A percentile compares a stretch with the other conserved stretches of the same genome.
phyloP scores from a whole-genome alignment of 2,113 vertebrate genomes.

The Lycaon pictus region DNA sequence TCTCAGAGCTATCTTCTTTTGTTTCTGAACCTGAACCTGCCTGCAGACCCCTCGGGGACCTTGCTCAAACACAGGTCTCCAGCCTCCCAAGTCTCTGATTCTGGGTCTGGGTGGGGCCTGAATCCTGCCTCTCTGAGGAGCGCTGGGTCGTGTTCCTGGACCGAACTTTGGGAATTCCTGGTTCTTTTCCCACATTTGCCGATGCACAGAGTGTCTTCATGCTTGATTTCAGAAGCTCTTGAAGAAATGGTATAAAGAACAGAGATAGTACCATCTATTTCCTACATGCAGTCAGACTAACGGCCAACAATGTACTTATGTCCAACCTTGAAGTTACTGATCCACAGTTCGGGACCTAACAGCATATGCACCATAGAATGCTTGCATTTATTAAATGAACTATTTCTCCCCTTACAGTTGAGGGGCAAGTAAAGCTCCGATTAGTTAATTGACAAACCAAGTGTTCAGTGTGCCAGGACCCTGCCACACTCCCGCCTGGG shows the following conservation, averaged over 20 bases:
- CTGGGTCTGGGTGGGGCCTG: background rate
- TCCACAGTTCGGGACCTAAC: rapidly evolving
- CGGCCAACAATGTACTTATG: rapidly evolving
- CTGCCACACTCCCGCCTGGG: rapidly evolving
- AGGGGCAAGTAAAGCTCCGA: background rate
- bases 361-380: background rate
- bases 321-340: rapidly evolving
- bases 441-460: rapidly evolving
- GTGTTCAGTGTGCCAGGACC: rapidly evolving
- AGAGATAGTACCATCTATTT: rapidly evolving
- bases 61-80: background rate
- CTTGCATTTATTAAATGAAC: background rate
- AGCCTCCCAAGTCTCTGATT: background rate
- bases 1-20: too few relatives aligned
- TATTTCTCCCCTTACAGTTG: background rate
- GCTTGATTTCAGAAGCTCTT: background rate
- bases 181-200: background rate
- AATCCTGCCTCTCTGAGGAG: background rate
- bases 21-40: background rate
- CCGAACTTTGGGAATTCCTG: rapidly evolving
- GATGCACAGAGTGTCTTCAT: rapidly evolving
- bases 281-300: rapidly evolving
- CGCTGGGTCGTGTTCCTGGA: background rate
- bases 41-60: background rate
- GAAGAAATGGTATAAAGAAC: background rate